Evolutionary conservation across 1,140 invertebrate genomes (phyloP).

Genomic region (Agrypnia vestita): DNA sequence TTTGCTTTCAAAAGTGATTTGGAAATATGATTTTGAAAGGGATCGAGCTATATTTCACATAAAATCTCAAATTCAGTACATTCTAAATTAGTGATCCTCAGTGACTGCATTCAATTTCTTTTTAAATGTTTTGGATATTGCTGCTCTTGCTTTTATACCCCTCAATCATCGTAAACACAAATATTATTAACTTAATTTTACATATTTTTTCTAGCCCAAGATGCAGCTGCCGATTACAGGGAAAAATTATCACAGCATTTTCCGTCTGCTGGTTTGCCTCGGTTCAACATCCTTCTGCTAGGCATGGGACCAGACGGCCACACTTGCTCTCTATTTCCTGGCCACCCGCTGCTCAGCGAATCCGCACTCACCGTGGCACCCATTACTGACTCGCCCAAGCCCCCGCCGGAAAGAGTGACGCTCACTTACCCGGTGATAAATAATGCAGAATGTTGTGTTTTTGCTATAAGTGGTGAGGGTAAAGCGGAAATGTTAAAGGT

Average conservation of each 20-base stretch:
- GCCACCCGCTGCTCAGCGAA: constrained; percentile 83
- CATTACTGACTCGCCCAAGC: constrained; percentile 96
- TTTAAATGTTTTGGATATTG: too few relatives aligned
- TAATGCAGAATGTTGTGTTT: constrained; percentile 87
- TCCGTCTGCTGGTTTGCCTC: constrained; percentile 73
- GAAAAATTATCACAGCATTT: constrained; percentile 79
- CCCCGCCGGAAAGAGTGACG: constrained; percentile 92
- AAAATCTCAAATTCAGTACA: too few relatives aligned
- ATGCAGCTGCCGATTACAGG: constrained; percentile 88
- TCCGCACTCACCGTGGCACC: constrained; percentile 83
- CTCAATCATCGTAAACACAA: too few relatives aligned
- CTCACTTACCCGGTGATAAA: constrained; percentile 95
- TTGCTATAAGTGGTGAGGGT: constrained; percentile 86
- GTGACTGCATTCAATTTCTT: too few relatives aligned
- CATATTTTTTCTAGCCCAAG: constrained; percentile 76
- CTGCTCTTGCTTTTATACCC: too few relatives aligned
- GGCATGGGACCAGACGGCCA: constrained; percentile 99
- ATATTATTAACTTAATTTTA: too few relatives aligned
- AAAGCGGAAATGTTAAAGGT: constrained; percentile 95
- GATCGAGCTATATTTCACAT: too few relatives aligned
- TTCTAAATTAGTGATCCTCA: too few relatives aligned
- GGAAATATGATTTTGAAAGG: too few relatives aligned
- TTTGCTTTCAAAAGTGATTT: too few relatives aligned
- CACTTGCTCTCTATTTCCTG: constrained; percentile 97
- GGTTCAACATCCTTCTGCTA: constrained; percentile 91